phyloP scores from a whole-genome alignment of 2,888 invertebrate genomes.

The Ophonus ardosiacus region DNA sequence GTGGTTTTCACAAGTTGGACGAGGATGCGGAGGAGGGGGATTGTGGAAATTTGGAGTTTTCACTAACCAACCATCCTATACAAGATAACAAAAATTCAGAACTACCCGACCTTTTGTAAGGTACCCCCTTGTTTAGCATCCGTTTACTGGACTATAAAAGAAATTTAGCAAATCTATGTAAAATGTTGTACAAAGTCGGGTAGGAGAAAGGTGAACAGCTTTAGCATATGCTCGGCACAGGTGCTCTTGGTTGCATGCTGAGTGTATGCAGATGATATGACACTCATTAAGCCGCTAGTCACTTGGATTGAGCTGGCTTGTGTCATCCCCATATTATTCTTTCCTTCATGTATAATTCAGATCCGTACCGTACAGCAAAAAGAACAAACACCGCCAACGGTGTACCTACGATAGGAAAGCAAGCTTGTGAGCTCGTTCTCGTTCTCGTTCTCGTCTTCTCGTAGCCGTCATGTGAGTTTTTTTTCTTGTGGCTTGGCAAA shows the following conservation, averaged over 20 bases:
- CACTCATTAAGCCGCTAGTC: constrained; percentile 18
- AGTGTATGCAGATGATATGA: constrained; percentile 21
- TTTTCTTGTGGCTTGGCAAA: constrained; percentile 18
- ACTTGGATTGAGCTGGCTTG: neutral
- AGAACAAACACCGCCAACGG: too few relatives aligned
- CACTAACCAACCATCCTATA: too few relatives aligned
- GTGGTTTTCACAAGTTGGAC: too few relatives aligned
- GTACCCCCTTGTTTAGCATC: too few relatives aligned
- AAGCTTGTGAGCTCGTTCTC: neutral
- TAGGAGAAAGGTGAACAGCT: neutral
- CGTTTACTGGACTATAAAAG: too few relatives aligned
- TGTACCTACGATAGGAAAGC: neutral
- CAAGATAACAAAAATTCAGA: too few relatives aligned
- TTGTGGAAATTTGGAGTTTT: too few relatives aligned
- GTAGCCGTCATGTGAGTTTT: neutral
- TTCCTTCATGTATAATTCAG: constrained; percentile 46
- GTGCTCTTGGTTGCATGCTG: neutral
- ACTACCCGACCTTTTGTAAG: too few relatives aligned
- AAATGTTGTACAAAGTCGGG: neutral
- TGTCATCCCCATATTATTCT: constrained; percentile 32
- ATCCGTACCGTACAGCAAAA: neutral
- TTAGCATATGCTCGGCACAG: neutral
- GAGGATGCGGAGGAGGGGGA: too few relatives aligned
- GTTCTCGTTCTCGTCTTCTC: neutral
- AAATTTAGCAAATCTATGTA: neutral